These are phyloP conservation scores for Aratinga solstitialis DNA, from an alignment of 2,797 vertebrate genomes.

Conservation along the genomic window DNA sequence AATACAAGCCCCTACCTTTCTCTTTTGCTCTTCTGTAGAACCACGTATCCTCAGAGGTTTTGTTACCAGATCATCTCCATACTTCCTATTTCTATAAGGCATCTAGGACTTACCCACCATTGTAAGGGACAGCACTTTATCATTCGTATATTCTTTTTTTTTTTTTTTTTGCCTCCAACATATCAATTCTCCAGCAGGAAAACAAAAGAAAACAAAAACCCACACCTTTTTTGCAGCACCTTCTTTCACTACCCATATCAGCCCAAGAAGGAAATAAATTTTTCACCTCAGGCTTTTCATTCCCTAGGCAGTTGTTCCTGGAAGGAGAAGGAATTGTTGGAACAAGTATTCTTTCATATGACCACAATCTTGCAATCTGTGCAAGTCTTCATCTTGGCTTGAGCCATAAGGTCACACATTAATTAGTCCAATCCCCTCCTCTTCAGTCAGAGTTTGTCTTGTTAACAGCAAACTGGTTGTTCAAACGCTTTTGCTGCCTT, in stretches of 20 bases:
- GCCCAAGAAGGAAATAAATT: background rate
- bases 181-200: background rate
- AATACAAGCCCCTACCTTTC: background rate
- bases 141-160: background rate
- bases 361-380: background rate
- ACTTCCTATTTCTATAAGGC: background rate
- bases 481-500: constrained; percentile 10
- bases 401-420: background rate
- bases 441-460: background rate
- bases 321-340: constrained; percentile 5
- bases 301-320: background rate
- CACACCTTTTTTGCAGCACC: background rate
- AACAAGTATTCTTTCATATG: background rate
- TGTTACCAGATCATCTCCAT: background rate
- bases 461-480: background rate
- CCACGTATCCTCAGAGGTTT: background rate
- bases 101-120: background rate
- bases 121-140: background rate
- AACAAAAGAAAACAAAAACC: background rate
- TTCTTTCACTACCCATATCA: fast-evolving
- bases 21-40: background rate
- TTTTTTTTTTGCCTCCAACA: background rate
- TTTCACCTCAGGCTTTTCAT: background rate
- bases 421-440: constrained; percentile 25
- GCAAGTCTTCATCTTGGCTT: constrained; percentile 21